Percentiles rank a stretch among this genome's conserved stretches.
Conservation (phyloP, 2,888 invertebrate genomes). For the Rhaphigaster nebulosa region DNA sequence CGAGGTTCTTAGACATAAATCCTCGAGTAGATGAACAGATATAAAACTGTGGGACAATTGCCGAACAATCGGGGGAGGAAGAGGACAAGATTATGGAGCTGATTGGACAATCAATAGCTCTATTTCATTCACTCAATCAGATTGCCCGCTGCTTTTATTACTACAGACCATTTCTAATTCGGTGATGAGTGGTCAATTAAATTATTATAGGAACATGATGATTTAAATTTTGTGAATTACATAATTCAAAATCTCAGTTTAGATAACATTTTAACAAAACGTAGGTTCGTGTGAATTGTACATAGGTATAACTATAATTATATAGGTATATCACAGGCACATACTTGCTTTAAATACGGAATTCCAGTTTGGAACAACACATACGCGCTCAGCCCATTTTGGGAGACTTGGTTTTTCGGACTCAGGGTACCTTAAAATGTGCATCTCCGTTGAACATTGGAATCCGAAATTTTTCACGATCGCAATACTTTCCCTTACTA, state of each 20-base stretch:
- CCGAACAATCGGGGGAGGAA: neutral
- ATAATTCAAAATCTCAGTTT: neutral
- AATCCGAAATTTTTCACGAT: no score
- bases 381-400: no score
- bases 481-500: no score
- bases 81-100: neutral
- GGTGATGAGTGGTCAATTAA: neutral
- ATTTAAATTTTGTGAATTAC: neutral
- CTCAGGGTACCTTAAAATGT: no score
- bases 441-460: no score
- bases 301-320: no score
- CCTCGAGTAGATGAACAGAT: neutral
- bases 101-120: neutral
- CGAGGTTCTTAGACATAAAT: no score
- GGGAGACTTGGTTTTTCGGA: no score
- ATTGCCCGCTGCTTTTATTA: neutral
- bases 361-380: no score
- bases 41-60: neutral
- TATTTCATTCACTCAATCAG: conserved; percentile 13
- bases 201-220: neutral
- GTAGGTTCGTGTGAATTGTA: neutral
- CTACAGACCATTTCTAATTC: neutral
- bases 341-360: no score
- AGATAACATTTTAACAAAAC: neutral
- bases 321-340: no score